Evolutionary conservation across 1,140 invertebrate species (phyloP).

Genomic region (Branchinecta lindahli): DNA sequence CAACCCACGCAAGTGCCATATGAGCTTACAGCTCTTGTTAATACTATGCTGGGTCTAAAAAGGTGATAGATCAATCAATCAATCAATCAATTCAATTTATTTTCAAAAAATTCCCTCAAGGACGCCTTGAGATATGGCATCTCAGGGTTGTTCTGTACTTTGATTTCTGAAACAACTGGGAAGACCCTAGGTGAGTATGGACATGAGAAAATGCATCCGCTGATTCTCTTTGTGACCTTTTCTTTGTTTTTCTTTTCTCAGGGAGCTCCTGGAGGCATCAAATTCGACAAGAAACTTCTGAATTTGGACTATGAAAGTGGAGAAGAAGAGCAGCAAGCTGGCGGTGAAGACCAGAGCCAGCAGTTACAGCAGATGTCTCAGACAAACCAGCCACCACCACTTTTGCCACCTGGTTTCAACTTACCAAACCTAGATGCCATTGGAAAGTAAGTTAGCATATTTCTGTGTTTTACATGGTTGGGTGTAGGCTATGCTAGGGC

Average conservation of each 20-base stretch:
- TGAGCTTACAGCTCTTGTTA: too few species aligned
- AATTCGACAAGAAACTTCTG: conserved; percentile 55
- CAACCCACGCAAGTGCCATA: too few species aligned
- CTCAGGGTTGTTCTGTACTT: too few species aligned
- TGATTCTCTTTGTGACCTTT: conserved; percentile 14
- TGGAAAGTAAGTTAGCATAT: conserved; percentile 22
- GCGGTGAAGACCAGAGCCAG: conserved; percentile 20
- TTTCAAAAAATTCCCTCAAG: too few species aligned
- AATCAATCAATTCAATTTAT: too few species aligned
- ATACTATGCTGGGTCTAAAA: too few species aligned
- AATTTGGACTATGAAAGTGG: conserved; percentile 73
- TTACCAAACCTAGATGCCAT: conserved; percentile 23
- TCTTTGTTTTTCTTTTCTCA: conserved; percentile 16
- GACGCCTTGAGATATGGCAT: too few species aligned
- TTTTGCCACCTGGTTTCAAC: conserved; percentile 7
- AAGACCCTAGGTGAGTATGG: too few species aligned
- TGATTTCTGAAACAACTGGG: too few species aligned
- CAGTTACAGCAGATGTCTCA: background rate
- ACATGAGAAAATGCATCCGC: background rate
- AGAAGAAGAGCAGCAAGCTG: conserved; percentile 46
- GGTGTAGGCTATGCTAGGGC: too few species aligned
- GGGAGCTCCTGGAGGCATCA: conserved; percentile 33
- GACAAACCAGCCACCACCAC: background rate
- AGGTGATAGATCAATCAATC: too few species aligned
- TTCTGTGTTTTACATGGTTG: too few species aligned